phyloP scores from a whole-genome alignment of 1,140 invertebrate genomes.

The Drosophila truncata region DNA sequence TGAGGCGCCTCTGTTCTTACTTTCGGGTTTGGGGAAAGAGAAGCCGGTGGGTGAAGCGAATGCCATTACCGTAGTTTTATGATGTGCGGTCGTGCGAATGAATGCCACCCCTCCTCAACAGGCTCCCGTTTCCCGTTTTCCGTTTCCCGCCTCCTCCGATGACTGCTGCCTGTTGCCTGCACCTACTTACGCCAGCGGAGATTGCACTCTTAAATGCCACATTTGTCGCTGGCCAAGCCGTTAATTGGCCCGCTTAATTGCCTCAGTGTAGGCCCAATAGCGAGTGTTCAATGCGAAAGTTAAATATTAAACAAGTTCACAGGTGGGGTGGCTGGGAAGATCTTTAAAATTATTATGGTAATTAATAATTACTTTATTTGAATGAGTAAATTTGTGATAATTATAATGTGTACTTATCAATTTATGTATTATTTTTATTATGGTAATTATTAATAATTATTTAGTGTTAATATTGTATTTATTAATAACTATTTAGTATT shows the following conservation, averaged over 20 bases:
- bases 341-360: background rate
- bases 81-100: slow-evolving; percentile 36
- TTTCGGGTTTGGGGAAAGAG: background rate
- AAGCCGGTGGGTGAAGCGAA: background rate
- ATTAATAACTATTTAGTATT: no score
- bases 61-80: slow-evolving; percentile 40
- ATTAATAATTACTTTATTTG: background rate
- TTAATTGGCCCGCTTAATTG: slow-evolving; percentile 29
- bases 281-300: background rate
- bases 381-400: no score
- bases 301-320: background rate
- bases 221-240: slow-evolving; percentile 30
- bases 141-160: background rate
- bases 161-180: background rate
- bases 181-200: slow-evolving; percentile 22
- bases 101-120: slow-evolving; percentile 4
- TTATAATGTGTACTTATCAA: no score
- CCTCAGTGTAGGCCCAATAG: background rate
- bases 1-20: background rate
- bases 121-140: background rate
- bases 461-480: no score
- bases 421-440: no score
- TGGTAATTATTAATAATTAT: no score
- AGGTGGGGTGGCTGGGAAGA: background rate
- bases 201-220: slow-evolving; percentile 30